Percentiles rank a stretch among this genome's conserved stretches.
phyloP scores from a whole-genome alignment of 2,888 invertebrate species.

The Meloe dianella region DNA sequence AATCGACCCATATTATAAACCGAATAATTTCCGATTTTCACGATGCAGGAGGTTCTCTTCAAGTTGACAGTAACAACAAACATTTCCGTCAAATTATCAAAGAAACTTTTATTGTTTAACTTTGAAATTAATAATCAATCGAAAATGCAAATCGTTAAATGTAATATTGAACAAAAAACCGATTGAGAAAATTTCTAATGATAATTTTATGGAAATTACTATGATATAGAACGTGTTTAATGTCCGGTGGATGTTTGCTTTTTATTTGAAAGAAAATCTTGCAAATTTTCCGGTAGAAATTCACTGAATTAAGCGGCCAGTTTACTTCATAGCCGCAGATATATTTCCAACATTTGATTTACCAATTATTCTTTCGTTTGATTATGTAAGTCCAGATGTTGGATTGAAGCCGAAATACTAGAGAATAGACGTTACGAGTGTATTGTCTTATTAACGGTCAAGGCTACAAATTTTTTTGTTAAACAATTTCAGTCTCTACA shows the following conservation, averaged over 20 bases:
- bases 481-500: neutral
- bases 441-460: conserved; percentile 3
- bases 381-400: neutral
- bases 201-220: conserved; percentile 7
- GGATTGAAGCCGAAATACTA: neutral
- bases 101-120: neutral
- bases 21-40: neutral
- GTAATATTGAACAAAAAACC: neutral
- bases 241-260: neutral
- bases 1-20: neutral
- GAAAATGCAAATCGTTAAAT: neutral
- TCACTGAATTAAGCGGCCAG: neutral
- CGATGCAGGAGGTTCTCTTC: no score
- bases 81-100: neutral
- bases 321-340: neutral
- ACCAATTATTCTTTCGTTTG: neutral
- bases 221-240: conserved; percentile 7
- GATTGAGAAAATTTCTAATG: neutral
- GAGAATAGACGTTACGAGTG: neutral
- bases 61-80: neutral
- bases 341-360: neutral
- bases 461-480: neutral
- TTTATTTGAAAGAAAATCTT: neutral
- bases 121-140: neutral
- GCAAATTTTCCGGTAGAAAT: neutral